Conservation (phyloP, 2,113 vertebrate genomes). For the Clarias macrocephalus region DNA sequence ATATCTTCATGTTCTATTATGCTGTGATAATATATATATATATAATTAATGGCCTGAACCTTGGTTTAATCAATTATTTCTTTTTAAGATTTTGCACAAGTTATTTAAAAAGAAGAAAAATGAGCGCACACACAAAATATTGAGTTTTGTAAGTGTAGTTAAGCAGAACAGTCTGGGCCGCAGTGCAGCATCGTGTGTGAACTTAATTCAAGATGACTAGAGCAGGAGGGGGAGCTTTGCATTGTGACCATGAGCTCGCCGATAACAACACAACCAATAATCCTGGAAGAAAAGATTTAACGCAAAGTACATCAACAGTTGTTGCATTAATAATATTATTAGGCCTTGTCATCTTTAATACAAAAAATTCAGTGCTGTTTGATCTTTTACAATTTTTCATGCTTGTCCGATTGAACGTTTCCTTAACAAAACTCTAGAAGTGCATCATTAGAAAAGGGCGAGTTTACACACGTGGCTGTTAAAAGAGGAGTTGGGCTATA, state of each 20-base stretch:
- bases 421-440: not conserved
- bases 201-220: conserved; percentile 68
- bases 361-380: not conserved
- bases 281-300: conserved; percentile 41
- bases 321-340: conserved; percentile 40
- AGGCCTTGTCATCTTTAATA: conserved; percentile 28
- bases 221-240: conserved; percentile 58
- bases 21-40: not conserved
- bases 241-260: conserved; percentile 59
- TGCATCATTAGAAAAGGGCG: not conserved
- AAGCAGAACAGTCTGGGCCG: conserved; percentile 13
- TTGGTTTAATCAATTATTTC: not conserved
- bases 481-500: not conserved
- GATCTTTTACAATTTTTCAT: not conserved
- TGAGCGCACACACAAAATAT: not conserved
- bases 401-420: conserved; percentile 5
- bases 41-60: not conserved
- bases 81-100: not conserved
- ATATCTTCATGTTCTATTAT: not conserved
- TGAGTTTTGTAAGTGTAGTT: conserved; percentile 36
- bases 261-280: conserved; percentile 58
- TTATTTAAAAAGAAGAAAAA: conserved; percentile 20
- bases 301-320: conserved; percentile 49
- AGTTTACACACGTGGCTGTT: conserved; percentile 8
- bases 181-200: conserved; percentile 44